A percentile compares a stretch with the other conserved stretches of the same genome.
These are phyloP conservation scores for Xenopus laevis DNA, from an alignment of 2,113 vertebrate genomes.

Conservation along the genomic window DNA sequence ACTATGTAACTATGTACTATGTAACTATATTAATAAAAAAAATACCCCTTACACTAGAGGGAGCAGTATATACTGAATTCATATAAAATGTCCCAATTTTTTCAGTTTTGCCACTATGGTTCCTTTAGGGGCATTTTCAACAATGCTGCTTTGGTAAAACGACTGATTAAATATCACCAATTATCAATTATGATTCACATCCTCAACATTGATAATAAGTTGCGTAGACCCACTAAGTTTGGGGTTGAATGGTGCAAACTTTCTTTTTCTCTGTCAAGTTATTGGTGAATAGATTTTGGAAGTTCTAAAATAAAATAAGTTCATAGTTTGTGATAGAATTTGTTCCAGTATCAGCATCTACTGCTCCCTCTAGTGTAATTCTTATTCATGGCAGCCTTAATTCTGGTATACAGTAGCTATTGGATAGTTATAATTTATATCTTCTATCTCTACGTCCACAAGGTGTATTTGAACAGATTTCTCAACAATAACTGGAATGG, in stretches of 20 bases:
- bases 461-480: conserved; percentile 68
- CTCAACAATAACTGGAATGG: conserved; percentile 71
- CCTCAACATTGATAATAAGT: conserved; percentile 53
- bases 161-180: conserved; percentile 50
- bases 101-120: conserved; percentile 55
- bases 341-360: too few relatives aligned
- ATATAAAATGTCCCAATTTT: conserved; percentile 55
- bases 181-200: conserved; percentile 62
- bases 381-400: conserved; percentile 60
- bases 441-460: conserved; percentile 65
- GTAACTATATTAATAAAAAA: too few relatives aligned
- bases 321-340: too few relatives aligned
- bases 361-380: too few relatives aligned
- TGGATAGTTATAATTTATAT: too few relatives aligned
- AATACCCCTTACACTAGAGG: too few relatives aligned
- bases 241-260: conserved; percentile 54
- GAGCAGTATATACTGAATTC: conserved; percentile 49
- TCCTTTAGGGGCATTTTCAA: conserved; percentile 50
- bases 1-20: too few relatives aligned
- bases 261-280: conserved; percentile 56
- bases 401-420: conserved; percentile 63
- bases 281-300: conserved; percentile 52
- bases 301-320: conserved; percentile 55
- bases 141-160: conserved; percentile 48
- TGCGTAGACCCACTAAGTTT: conserved; percentile 58